Percentiles rank a stretch among this genome's conserved stretches.
phyloP scores from a whole-genome alignment of 2,113 vertebrate genomes.

The Neopipo cinnamomea region DNA sequence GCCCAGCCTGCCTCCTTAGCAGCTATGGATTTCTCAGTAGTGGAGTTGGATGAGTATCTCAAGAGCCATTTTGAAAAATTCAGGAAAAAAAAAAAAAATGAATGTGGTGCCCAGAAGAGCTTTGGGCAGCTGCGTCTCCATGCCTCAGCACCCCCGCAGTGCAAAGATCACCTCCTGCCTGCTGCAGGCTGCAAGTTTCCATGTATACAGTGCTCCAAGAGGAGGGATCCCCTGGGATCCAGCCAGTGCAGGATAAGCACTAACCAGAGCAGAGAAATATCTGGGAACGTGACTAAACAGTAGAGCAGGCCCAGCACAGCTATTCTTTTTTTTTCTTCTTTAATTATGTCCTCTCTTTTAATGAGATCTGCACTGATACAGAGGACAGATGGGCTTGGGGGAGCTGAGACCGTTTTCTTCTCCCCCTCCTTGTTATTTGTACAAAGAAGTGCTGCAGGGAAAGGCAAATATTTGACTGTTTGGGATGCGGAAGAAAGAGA shows the following conservation, averaged over 20 bases:
- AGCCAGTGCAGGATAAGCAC: neutral
- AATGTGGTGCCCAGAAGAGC: neutral
- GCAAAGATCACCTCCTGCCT: neutral
- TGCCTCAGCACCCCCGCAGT: neutral
- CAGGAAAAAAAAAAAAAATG: neutral
- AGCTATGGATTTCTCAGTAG: neutral
- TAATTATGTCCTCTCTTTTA: neutral
- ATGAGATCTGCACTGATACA: neutral
- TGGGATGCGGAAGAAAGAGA: neutral
- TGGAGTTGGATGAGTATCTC: neutral
- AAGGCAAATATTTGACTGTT: conserved; percentile 13
- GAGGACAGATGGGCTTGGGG: neutral
- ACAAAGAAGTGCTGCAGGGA: neutral
- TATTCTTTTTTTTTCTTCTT: neutral
- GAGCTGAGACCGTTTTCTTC: neutral
- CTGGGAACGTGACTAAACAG: neutral
- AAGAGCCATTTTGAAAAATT: neutral
- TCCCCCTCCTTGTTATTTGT: neutral
- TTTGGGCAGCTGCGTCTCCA: neutral
- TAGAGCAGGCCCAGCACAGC: neutral
- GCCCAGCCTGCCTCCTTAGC: neutral
- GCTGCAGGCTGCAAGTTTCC: neutral
- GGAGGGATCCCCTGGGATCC: neutral
- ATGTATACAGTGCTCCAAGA: neutral
- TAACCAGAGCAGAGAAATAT: neutral